phyloP scores from a whole-genome alignment of 2,113 vertebrate genomes.

The Caranx melampygus region DNA sequence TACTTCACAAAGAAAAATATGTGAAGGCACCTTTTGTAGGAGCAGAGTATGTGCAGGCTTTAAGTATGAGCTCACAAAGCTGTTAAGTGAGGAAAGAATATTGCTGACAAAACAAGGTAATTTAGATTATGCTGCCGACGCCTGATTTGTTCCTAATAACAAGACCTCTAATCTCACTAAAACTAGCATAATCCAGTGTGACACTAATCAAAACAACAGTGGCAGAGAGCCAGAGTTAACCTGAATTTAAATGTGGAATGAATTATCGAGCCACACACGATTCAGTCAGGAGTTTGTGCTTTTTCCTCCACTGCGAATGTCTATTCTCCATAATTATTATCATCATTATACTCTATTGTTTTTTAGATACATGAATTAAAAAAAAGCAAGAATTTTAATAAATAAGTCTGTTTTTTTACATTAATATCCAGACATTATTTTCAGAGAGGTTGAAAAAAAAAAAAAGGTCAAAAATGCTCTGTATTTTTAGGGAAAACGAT shows the following conservation, averaged over 20 bases:
- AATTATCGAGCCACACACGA: not conserved
- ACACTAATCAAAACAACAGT: slow-evolving; percentile 45
- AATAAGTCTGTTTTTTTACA: too few relatives aligned
- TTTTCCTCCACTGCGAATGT: not conserved
- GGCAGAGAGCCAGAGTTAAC: slow-evolving; percentile 29
- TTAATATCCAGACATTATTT: too few relatives aligned
- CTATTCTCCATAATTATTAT: not conserved
- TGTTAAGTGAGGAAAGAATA: not conserved
- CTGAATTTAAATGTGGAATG: not conserved
- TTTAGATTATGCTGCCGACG: slow-evolving; percentile 33
- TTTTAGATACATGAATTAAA: not conserved
- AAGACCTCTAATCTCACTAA: slow-evolving; percentile 30
- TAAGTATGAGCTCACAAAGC: slow-evolving; percentile 5
- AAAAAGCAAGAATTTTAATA: too few relatives aligned
- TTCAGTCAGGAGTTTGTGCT: slow-evolving; percentile 2
- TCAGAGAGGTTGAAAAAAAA: too few relatives aligned
- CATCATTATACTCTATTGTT: not conserved
- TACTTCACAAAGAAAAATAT: not conserved
- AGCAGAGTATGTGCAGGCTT: not conserved
- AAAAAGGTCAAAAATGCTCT: too few relatives aligned
- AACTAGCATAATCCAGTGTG: slow-evolving; percentile 29
- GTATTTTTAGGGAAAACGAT: too few relatives aligned
- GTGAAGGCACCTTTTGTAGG: not conserved
- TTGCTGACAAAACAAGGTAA: slow-evolving; percentile 21
- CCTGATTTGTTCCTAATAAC: slow-evolving; percentile 21